Conservation (phyloP, 2,113 vertebrate genomes). For the Lasiurus cinereus region DNA sequence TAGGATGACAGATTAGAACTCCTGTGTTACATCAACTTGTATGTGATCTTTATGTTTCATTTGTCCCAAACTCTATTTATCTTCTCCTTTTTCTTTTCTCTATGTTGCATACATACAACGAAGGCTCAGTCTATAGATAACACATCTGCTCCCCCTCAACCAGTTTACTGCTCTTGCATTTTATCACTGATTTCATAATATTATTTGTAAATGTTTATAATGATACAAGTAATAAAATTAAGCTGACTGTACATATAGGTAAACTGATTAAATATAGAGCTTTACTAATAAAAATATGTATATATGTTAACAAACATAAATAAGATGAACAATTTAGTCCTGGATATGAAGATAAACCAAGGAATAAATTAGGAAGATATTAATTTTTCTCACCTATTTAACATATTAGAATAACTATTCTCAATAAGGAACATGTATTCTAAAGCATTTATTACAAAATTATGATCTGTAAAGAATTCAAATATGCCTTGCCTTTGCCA, state of each 20-base stretch:
- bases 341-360: neutral
- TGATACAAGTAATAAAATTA: neutral
- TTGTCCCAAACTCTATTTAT: neutral
- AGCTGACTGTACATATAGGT: neutral
- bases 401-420: neutral
- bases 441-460: neutral
- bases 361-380: neutral
- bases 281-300: neutral
- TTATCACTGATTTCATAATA: neutral
- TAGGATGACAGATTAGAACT: neutral
- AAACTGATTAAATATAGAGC: neutral
- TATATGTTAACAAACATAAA: neutral
- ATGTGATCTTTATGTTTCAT: neutral
- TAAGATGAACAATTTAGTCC: neutral
- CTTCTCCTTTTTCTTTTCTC: neutral
- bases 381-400: neutral
- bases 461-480: neutral
- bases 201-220: neutral
- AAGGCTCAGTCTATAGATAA: neutral
- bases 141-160: neutral
- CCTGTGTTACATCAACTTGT: neutral
- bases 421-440: neutral
- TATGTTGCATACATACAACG: rapidly evolving
- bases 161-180: neutral
- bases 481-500: neutral